Evolutionary conservation across 2,797 vertebrate species (phyloP), one percentile per base, ranked within the genome.

Genomic region (Gymnopithys bicolor): DNA sequence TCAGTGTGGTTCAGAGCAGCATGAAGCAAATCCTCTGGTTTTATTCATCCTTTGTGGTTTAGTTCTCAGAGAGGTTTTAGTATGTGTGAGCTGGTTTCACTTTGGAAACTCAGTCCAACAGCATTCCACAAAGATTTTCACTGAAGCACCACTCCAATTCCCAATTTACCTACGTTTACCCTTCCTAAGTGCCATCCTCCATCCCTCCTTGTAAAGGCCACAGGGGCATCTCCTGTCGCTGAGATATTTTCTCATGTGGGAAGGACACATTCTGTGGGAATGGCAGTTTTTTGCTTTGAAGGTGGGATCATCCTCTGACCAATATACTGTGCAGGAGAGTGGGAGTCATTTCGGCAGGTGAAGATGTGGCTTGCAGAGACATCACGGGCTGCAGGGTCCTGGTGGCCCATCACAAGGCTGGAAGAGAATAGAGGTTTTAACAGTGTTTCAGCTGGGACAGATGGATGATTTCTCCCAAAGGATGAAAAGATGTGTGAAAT

Each of bases 361-460:
- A 63, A 55, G 13, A 32, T 27, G 7, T 14, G 7, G 59, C 33
- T 52, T 10, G 0, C 39, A 41, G 41, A 39, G 13, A 22, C 2
- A 48, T 3, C 12, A 37, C 37, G 10, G 37, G 46, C 51, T 45
- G 25, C 3, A 43, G 39, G 9, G 2, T 35, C 23, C 55, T 86
- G 30, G 28, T 51, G 14, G n/a, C 10, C 52, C 22, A 18, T 8
- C 0, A 0, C 16, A 15, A 60, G 7, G 5, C 49, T 55, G 22
- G 49, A 87, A 43, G 25, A 67, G 5, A 12, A 27, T 13, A 86
- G 28, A 41, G 5, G 9, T 18, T 81, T 64, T 7, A 43, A 30
- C 22, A 14, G 33, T 21, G 17, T 45, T 84, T 52, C 46, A 49
- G 32, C 7, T n/a, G 46, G 21, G 11, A 69, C 24, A 45, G 55